Evolutionary conservation across 1,140 invertebrate genomes (phyloP).

Genomic region (Aphelinus certus): DNA sequence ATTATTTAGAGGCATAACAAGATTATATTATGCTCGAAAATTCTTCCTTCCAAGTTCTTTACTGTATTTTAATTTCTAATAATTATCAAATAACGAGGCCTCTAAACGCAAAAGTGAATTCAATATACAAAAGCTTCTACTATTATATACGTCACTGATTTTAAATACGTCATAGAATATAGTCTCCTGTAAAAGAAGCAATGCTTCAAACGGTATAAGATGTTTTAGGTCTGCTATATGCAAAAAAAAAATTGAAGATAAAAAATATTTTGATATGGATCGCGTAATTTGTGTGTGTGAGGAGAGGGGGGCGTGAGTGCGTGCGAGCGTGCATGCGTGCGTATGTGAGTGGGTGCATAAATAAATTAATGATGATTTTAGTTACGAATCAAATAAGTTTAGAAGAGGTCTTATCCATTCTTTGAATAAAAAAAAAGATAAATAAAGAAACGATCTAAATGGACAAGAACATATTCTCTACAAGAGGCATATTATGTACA

Average conservation of each 20-base stretch:
- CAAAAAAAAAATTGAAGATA: slow-evolving; percentile 18
- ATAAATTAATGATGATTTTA: slow-evolving; percentile 27
- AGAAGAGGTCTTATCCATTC: slow-evolving; percentile 2
- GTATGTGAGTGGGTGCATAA: background rate
- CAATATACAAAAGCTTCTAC: slow-evolving; percentile 25
- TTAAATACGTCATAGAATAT: slow-evolving; percentile 27
- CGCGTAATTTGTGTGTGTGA: background rate
- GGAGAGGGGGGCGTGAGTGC: too few species aligned
- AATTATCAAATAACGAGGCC: background rate
- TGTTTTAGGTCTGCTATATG: slow-evolving; percentile 8
- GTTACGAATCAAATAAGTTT: slow-evolving; percentile 1
- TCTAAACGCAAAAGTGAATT: slow-evolving; percentile 21
- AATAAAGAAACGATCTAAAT: slow-evolving; percentile 9
- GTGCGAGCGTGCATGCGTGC: too few species aligned
- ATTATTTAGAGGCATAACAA: slow-evolving; percentile 31
- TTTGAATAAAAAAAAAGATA: background rate
- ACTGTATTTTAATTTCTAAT: background rate
- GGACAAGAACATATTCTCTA: slow-evolving; percentile 10
- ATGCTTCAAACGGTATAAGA: background rate
- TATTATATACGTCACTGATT: slow-evolving; percentile 33
- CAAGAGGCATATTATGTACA: slow-evolving; percentile 35
- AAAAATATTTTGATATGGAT: slow-evolving; percentile 23
- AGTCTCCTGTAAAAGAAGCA: slow-evolving; percentile 16
- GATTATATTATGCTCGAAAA: slow-evolving; percentile 9
- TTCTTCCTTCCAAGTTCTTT: background rate